A percentile compares a stretch with the other conserved stretches of the same genome.
These are phyloP conservation scores for Antechinus stuartii DNA, from an alignment of 2,113 vertebrate genomes.

Conservation along the genomic window DNA sequence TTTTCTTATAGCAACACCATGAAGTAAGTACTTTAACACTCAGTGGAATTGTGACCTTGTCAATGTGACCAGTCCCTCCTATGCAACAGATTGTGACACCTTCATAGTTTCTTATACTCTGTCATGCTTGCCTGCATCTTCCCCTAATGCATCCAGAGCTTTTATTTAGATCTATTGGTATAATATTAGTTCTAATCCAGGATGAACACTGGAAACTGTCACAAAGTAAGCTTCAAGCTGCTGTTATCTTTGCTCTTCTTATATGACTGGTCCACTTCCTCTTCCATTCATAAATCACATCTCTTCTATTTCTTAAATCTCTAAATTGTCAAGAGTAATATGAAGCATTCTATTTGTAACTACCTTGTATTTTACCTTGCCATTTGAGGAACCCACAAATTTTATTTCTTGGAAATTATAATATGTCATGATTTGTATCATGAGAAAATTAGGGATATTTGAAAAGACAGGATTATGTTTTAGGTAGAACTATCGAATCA, in stretches of 20 bases:
- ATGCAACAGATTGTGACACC: neutral
- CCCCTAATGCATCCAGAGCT: neutral
- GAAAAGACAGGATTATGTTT: neutral
- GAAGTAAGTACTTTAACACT: neutral
- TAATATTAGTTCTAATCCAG: neutral
- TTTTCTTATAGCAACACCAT: neutral
- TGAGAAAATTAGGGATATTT: neutral
- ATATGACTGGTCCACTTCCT: neutral
- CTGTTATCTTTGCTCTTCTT: neutral
- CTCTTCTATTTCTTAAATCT: neutral
- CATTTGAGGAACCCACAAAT: neutral
- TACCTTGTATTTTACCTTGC: neutral
- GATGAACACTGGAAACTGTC: too few relatives aligned
- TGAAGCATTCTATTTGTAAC: neutral
- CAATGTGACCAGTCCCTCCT: neutral
- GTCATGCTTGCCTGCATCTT: neutral
- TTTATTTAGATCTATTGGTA: neutral
- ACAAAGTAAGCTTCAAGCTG: neutral
- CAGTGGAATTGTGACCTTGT: neutral
- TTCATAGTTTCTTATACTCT: neutral
- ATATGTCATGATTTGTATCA: neutral
- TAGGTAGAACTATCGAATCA: neutral
- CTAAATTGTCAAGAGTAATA: neutral
- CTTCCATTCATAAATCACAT: neutral
- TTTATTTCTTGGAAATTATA: neutral